Percentiles rank a stretch among this genome's conserved stretches.
Evolutionary conservation across 2,797 vertebrate genomes (phyloP).

Genomic region (Pseudochaenichthys georgianus): DNA sequence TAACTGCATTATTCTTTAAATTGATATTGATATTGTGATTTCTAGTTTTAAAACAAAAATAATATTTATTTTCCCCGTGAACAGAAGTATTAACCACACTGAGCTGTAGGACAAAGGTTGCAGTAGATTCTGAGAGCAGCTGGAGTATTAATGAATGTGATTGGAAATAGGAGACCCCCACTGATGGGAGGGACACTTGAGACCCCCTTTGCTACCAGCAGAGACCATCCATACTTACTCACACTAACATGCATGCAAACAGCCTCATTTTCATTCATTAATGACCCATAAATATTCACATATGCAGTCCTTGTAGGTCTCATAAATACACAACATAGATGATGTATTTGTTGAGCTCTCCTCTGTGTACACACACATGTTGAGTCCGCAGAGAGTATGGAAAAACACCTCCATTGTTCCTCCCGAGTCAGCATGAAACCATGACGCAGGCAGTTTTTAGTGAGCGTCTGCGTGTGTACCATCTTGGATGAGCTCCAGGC

Average conservation of each 20-base stretch:
- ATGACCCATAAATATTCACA: background rate
- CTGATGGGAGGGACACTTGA: conserved; percentile 44
- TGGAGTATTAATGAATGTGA: conserved; percentile 31
- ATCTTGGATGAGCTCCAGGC: conserved; percentile 48
- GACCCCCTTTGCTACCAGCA: conserved; percentile 41
- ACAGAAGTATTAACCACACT: background rate
- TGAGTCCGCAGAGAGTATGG: conserved; percentile 18
- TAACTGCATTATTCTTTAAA: background rate
- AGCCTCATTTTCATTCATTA: conserved; percentile 1
- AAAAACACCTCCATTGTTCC: conserved; percentile 33
- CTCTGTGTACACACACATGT: background rate
- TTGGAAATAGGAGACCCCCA: conserved; percentile 55
- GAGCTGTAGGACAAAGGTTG: conserved; percentile 6
- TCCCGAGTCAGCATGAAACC: conserved; percentile 33
- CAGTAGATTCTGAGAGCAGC: conserved; percentile 20
- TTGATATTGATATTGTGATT: background rate
- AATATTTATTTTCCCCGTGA: background rate
- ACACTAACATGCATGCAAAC: background rate
- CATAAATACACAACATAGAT: background rate
- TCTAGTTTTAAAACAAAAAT: background rate
- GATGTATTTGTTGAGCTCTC: background rate
- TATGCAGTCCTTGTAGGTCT: background rate
- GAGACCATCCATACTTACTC: conserved; percentile 25
- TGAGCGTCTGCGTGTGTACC: conserved; percentile 16
- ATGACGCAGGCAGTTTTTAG: conserved; percentile 40